Percentiles rank a stretch among this genome's conserved stretches.
phyloP scores from a whole-genome alignment of 2,113 vertebrate genomes.

The Furnarius figulus region DNA sequence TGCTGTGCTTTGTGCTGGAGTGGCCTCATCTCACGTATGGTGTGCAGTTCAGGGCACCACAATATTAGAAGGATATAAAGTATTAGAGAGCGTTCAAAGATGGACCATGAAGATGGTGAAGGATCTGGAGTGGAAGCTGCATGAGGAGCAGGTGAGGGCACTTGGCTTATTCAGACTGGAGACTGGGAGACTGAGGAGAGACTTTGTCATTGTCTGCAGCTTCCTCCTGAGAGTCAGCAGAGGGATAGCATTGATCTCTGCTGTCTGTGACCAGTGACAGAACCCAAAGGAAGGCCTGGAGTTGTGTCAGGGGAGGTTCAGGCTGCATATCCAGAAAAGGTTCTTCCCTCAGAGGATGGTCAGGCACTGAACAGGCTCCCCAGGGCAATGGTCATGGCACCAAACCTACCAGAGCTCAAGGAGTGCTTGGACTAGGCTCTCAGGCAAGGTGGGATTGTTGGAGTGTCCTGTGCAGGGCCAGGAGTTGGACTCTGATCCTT shows the following conservation, averaged over 20 bases:
- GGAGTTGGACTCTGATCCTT: background rate
- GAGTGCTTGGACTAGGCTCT: background rate
- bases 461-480: background rate
- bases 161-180: background rate
- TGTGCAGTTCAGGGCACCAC: background rate
- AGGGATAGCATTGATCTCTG: background rate
- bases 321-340: background rate
- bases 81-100: background rate
- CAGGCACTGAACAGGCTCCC: background rate
- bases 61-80: background rate
- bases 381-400: background rate
- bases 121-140: background rate
- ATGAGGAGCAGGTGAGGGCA: background rate
- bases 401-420: background rate
- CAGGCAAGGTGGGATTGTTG: background rate
- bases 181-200: background rate
- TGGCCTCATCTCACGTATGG: background rate
- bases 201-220: background rate
- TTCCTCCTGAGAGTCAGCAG: background rate
- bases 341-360: background rate
- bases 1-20: background rate
- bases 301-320: background rate
- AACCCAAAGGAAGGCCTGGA: background rate
- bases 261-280: background rate
- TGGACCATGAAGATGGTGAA: background rate